These are phyloP conservation scores for Macrocentrus cingulum DNA, from an alignment of 1,140 invertebrate genomes.

Conservation along the genomic window DNA sequence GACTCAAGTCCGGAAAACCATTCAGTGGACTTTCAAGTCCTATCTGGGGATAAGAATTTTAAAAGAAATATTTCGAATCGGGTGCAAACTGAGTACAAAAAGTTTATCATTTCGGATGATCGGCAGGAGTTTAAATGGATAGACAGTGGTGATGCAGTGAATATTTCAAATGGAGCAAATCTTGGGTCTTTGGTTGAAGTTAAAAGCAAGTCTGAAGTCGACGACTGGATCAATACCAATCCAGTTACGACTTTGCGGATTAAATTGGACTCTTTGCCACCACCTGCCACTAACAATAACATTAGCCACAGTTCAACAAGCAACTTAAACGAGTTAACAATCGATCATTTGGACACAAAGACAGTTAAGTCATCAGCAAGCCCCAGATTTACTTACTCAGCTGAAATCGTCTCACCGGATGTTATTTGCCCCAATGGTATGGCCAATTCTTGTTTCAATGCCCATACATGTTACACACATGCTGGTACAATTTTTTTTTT, in stretches of 20 bases:
- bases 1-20: too few species aligned
- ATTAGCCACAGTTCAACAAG: neutral
- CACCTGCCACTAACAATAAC: neutral
- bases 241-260: neutral
- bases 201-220: neutral
- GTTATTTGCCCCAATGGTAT: constrained; percentile 32
- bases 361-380: neutral
- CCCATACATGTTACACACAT: too few species aligned
- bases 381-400: neutral
- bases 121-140: neutral
- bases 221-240: neutral
- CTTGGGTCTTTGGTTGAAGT: neutral
- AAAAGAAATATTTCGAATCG: constrained; percentile 2
- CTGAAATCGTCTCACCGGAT: constrained; percentile 15
- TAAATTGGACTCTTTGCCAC: neutral
- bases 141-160: neutral
- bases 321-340: neutral
- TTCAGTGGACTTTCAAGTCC: neutral
- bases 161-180: neutral
- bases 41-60: neutral
- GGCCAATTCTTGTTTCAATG: constrained; percentile 4
- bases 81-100: constrained; percentile 1
- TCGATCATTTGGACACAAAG: neutral
- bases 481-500: too few species aligned
- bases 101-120: neutral